A percentile compares a stretch with the other conserved stretches of the same genome.
These are phyloP conservation scores for Myotis pilosus DNA, from an alignment of 2,797 vertebrate genomes.

Conservation along the genomic window DNA sequence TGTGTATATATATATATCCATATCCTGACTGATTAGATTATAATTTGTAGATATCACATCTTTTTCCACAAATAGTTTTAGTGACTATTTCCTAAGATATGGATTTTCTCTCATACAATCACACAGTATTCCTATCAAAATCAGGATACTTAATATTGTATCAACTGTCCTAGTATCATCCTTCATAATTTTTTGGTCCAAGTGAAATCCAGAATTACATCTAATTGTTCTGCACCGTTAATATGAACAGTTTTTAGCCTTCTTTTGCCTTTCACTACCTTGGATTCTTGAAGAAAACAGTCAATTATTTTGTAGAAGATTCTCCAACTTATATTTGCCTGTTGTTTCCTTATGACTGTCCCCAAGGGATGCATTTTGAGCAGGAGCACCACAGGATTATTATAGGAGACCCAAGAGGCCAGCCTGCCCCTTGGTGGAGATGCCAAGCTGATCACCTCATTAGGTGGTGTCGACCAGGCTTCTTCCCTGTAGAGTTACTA, in stretches of 20 bases:
- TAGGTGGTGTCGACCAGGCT: background rate
- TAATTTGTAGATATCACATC: background rate
- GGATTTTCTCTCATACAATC: background rate
- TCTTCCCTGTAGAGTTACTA: constrained; percentile 12
- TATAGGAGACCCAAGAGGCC: background rate
- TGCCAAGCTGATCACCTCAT: background rate
- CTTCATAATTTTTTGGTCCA: background rate
- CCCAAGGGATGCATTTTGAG: background rate
- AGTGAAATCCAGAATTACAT: background rate
- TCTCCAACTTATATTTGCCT: background rate
- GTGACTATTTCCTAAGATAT: background rate
- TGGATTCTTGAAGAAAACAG: background rate
- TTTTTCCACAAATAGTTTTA: background rate
- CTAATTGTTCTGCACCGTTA: background rate
- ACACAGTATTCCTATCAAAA: background rate
- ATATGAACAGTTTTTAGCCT: background rate
- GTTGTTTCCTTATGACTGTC: background rate
- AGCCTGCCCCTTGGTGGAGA: background rate
- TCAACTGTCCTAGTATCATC: background rate
- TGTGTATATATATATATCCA: too few relatives aligned
- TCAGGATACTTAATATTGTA: background rate
- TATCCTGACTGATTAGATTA: background rate
- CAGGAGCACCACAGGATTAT: background rate
- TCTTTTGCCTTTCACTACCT: background rate
- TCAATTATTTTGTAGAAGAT: background rate